These are phyloP conservation scores for Papilio protenor DNA, from an alignment of 2,888 invertebrate species.

Conservation along the genomic window DNA sequence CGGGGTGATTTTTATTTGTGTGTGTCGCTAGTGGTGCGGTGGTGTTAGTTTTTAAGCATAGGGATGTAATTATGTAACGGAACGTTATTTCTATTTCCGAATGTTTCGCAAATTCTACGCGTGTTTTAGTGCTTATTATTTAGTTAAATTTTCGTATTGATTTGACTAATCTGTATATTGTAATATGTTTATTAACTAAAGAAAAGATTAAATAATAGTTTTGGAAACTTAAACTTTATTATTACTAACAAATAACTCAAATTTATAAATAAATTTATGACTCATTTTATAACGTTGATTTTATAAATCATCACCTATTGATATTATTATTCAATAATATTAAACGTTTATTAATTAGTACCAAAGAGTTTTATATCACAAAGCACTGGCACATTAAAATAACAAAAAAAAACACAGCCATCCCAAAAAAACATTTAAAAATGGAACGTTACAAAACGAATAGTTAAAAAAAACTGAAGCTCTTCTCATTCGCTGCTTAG, in stretches of 20 bases:
- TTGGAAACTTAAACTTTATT: no score
- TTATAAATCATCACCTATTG: background rate
- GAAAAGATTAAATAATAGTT: no score
- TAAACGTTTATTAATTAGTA: background rate
- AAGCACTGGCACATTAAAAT: background rate
- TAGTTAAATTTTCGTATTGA: no score
- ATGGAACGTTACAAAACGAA: conserved; percentile 48
- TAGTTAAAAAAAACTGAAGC: conserved; percentile 63
- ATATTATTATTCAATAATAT: background rate
- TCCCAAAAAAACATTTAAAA: conserved; percentile 22
- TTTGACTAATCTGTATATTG: background rate
- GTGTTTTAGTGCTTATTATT: background rate
- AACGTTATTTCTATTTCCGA: background rate
- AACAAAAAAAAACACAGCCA: background rate
- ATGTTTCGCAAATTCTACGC: background rate
- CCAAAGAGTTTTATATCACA: background rate
- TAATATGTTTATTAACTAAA: background rate
- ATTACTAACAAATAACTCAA: no score
- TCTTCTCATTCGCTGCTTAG: conserved; percentile 77
- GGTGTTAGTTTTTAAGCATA: conserved; percentile 47
- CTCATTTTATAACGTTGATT: background rate
- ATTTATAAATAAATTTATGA: no score
- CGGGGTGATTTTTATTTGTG: conserved; percentile 71
- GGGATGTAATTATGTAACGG: conserved; percentile 28
- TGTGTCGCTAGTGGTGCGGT: conserved; percentile 53